phyloP scores from a whole-genome alignment of 2,113 vertebrate genomes.

The Astatoreochromis straeleni region DNA sequence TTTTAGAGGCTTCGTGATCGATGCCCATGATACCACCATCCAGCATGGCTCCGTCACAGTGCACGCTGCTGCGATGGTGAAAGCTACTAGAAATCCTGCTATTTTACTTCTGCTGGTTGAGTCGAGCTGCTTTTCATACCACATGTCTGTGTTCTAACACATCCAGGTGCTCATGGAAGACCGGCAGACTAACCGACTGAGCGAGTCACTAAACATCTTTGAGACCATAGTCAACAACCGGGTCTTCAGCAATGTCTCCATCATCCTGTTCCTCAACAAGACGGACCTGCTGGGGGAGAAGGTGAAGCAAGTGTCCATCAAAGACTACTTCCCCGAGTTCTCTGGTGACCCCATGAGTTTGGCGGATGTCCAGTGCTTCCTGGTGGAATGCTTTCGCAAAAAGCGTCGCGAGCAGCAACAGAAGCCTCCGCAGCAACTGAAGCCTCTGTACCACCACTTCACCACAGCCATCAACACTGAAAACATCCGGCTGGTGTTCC shows the following conservation, averaged over 20 bases:
- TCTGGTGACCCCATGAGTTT: slow-evolving; percentile 78
- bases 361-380: slow-evolving; percentile 87
- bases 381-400: slow-evolving; percentile 92
- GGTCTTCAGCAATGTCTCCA: slow-evolving; percentile 93
- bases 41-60: background rate
- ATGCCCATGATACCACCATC: background rate
- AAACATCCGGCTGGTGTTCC: slow-evolving; percentile 96
- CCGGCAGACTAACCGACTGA: slow-evolving; percentile 92
- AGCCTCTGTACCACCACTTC: slow-evolving; percentile 97
- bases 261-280: slow-evolving; percentile 98
- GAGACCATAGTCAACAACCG: slow-evolving; percentile 97
- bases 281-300: slow-evolving; percentile 97
- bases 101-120: background rate
- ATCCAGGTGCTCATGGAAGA: slow-evolving; percentile 92
- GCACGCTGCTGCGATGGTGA: background rate
- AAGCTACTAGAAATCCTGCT: background rate
- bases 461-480: slow-evolving; percentile 98
- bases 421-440: slow-evolving; percentile 89
- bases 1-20: background rate
- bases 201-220: slow-evolving; percentile 97
- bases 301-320: slow-evolving; percentile 88
- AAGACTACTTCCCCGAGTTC: slow-evolving; percentile 93
- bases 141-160: background rate
- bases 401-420: slow-evolving; percentile 90
- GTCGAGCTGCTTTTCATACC: background rate